These are phyloP conservation scores for Pimpla rufipes DNA, from an alignment of 2,888 invertebrate genomes.

Conservation along the genomic window DNA sequence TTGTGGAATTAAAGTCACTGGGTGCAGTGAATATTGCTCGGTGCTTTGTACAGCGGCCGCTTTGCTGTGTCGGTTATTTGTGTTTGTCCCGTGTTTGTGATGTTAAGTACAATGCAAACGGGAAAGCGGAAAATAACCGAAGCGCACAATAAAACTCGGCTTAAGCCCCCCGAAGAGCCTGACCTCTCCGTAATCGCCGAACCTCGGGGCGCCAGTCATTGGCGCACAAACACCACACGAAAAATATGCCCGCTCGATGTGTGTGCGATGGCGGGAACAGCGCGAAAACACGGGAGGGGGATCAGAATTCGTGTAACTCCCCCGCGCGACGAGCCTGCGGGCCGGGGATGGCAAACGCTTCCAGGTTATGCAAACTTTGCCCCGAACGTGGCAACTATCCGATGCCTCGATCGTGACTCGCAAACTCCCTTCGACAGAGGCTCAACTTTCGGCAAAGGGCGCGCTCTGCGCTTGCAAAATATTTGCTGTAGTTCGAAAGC, in stretches of 20 bases:
- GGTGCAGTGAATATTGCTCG: slow-evolving; percentile 33
- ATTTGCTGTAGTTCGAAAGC: neutral
- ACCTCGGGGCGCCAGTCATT: slow-evolving; percentile 39
- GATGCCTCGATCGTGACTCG: slow-evolving; percentile 2
- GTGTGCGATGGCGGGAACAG: neutral
- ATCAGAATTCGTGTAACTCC: slow-evolving; percentile 18
- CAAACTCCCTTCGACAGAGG: neutral
- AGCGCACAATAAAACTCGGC: slow-evolving; percentile 67
- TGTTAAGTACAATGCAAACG: slow-evolving; percentile 31
- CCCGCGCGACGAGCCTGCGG: neutral
- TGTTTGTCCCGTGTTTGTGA: neutral
- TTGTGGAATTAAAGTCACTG: slow-evolving; percentile 65
- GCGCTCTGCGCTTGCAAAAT: neutral
- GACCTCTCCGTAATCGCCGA: slow-evolving; percentile 49
- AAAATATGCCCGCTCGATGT: slow-evolving; percentile 3
- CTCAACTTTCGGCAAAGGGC: neutral
- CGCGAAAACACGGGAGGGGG: slow-evolving; percentile 18
- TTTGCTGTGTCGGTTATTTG: slow-evolving; percentile 19
- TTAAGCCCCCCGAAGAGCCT: slow-evolving; percentile 50
- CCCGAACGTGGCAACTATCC: neutral
- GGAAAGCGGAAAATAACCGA: slow-evolving; percentile 52
- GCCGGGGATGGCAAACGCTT: slow-evolving; percentile 7
- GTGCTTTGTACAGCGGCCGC: slow-evolving; percentile 22
- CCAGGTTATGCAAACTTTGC: slow-evolving; percentile 34
- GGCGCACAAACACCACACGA: neutral